Evolutionary conservation across 2,113 vertebrate species (phyloP), one percentile per base, ranked within the genome.

Genomic region (Calyptommatus sinebrachiatus): DNA sequence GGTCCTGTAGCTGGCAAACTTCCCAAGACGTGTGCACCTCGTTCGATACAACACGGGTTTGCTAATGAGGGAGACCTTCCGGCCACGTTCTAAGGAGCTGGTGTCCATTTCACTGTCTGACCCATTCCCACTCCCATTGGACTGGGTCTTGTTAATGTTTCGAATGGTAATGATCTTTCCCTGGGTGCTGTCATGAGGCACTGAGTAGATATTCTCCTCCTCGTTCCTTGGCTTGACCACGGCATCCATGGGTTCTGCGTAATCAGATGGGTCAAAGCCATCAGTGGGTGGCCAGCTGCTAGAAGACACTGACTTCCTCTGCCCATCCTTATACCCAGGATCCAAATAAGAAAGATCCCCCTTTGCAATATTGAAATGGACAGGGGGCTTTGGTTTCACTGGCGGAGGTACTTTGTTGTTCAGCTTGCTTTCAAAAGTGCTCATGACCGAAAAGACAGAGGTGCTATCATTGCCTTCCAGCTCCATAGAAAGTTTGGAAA

Each of bases 151-250:
- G 94, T 97, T 98, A 77, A 97, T 97, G 57, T 99, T 99, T 3
- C 97, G 94, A 53, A 99, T 95, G 82, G 98, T 99, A 90, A 99
- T 99, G 85, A 99, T 99, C 85, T 99, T 99, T 76, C 98, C 98
- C 76, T 99, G 98, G 50, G 97, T 99, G 93, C 97, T 99, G 92
- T 99, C 98, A 1, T 99, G 97, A 0, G 98, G 98, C 62, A 99
- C 98, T 0, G 98, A 98, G 90, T 99, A 99, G 81, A 99, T 99
- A 87, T 95, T 98, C 87, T 99, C 98, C 83, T 98, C 98, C 50
- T 96, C 96, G 1, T 90, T 94, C 14, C 97, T 91, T 1, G 96
- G 97, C 81, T 97, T 98, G 24, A 92, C 96, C 83, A 99, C 97
- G 0, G 98, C 97, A 29, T 99, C 98, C 93, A 98, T 95, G 0